These are phyloP conservation scores for Drosophila burlai DNA, from an alignment of 1,140 invertebrate genomes.

Conservation along the genomic window DNA sequence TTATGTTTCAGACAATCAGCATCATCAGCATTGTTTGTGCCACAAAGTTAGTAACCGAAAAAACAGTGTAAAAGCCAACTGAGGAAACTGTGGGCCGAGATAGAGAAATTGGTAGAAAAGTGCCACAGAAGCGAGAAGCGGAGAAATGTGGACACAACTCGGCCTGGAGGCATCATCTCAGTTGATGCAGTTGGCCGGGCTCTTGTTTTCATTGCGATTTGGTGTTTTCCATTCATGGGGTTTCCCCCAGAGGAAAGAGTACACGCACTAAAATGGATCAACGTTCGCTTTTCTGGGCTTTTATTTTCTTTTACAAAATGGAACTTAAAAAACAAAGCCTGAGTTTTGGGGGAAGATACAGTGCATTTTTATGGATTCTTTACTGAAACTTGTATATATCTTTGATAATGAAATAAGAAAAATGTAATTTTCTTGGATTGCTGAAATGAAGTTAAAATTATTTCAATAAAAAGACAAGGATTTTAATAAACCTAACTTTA, in stretches of 20 bases:
- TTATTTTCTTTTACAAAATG: not conserved
- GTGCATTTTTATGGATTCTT: not conserved
- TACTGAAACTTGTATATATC: not conserved
- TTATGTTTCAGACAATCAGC: slow-evolving; percentile 56
- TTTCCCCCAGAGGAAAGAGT: slow-evolving; percentile 10
- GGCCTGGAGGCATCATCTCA: slow-evolving; percentile 37
- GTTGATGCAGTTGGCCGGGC: slow-evolving; percentile 29
- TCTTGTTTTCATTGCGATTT: slow-evolving; percentile 50
- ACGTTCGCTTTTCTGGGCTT: not conserved
- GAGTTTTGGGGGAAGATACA: not conserved
- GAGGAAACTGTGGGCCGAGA: slow-evolving; percentile 11
- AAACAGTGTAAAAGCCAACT: slow-evolving; percentile 27
- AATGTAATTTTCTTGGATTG: not conserved
- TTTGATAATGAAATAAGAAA: not conserved
- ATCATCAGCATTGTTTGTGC: slow-evolving; percentile 56
- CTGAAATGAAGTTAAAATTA: not conserved
- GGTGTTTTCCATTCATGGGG: slow-evolving; percentile 15
- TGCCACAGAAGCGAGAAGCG: slow-evolving; percentile 15
- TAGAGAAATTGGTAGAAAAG: slow-evolving; percentile 29
- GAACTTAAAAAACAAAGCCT: not conserved
- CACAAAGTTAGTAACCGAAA: slow-evolving; percentile 48
- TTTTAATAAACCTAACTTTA: too few species aligned
- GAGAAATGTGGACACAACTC: slow-evolving; percentile 23
- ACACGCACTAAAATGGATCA: slow-evolving; percentile 16
- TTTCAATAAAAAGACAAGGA: too few species aligned